phyloP scores from a whole-genome alignment of 2,797 vertebrate species.

The Acestrorhynchus altus region DNA sequence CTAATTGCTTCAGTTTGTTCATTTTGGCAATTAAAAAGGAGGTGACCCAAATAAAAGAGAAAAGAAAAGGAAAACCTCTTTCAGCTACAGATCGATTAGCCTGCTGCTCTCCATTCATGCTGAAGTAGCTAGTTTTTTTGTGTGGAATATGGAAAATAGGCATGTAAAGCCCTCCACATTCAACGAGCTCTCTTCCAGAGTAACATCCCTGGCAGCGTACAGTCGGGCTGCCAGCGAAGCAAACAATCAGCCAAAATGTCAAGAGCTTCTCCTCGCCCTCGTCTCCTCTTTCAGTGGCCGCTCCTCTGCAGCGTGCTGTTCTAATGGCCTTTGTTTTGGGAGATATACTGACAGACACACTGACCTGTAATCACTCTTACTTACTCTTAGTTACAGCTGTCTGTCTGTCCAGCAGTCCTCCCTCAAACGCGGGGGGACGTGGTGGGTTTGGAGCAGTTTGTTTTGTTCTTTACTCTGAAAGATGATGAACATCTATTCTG shows the following conservation, averaged over 20 bases:
- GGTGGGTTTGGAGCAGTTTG: too few relatives aligned
- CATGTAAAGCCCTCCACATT: conserved; percentile 29
- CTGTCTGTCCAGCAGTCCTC: background rate
- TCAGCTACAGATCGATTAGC: conserved; percentile 52
- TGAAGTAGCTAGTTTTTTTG: conserved; percentile 26
- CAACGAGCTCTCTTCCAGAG: conserved; percentile 28
- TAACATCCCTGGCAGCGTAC: background rate
- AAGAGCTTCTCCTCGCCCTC: conserved; percentile 32
- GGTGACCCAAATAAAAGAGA: conserved; percentile 44
- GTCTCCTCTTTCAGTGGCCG: background rate
- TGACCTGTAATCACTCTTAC: background rate
- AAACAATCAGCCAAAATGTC: conserved; percentile 26
- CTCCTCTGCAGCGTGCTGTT: background rate
- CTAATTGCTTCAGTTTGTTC: conserved; percentile 66
- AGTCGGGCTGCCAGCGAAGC: conserved; percentile 21
- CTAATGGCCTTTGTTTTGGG: conserved; percentile 3
- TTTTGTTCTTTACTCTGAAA: too few relatives aligned
- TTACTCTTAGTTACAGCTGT: background rate
- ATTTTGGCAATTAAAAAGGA: conserved; percentile 62
- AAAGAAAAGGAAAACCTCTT: conserved; percentile 17
- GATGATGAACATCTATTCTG: too few relatives aligned
- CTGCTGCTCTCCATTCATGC: conserved; percentile 30
- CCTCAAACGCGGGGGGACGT: too few relatives aligned
- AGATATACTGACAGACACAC: background rate
- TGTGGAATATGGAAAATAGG: conserved; percentile 31